phyloP scores from a whole-genome alignment of 2,797 vertebrate genomes.

The Pelodytes ibericus region DNA sequence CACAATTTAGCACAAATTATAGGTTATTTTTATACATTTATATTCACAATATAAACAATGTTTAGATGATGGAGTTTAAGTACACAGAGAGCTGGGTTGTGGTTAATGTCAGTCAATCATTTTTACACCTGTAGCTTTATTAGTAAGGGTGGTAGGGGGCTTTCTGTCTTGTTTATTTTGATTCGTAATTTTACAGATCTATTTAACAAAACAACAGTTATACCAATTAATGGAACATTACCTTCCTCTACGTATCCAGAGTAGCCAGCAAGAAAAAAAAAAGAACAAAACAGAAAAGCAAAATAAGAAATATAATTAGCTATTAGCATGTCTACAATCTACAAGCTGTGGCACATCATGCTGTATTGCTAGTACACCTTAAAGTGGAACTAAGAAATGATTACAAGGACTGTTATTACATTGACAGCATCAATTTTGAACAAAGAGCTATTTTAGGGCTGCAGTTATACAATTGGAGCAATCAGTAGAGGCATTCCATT shows the following conservation, averaged over 20 bases:
- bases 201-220: background rate
- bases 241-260: constrained; percentile 83
- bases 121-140: background rate
- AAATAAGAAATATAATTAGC: constrained; percentile 71
- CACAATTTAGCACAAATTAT: no score
- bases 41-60: no score
- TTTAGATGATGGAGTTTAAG: no score
- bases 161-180: background rate
- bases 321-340: constrained; percentile 52
- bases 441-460: no score
- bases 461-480: no score
- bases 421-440: no score
- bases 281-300: constrained; percentile 65
- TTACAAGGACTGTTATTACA: no score
- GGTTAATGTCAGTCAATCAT: background rate
- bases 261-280: constrained; percentile 71
- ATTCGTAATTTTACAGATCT: background rate
- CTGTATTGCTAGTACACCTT: background rate
- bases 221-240: constrained; percentile 64
- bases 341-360: no score
- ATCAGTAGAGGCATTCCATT: no score
- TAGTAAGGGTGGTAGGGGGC: background rate
- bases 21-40: no score
- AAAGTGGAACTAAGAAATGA: no score
- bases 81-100: no score